Evolutionary conservation across 2,113 vertebrate genomes (phyloP).

Genomic region (Serinus canaria): DNA sequence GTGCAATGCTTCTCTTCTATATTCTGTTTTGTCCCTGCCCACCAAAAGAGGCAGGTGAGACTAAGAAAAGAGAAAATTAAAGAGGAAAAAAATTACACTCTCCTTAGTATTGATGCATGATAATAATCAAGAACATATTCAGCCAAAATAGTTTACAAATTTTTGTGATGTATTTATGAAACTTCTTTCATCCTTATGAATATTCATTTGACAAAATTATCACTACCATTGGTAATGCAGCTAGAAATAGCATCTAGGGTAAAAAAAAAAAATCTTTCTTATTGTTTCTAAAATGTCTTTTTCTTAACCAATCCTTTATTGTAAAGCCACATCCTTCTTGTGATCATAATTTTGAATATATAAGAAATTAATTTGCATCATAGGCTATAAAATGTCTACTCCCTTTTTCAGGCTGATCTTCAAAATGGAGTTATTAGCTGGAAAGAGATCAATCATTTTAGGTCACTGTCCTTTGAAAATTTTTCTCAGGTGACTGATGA

Average conservation of each 20-base stretch:
- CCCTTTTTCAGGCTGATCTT: background rate
- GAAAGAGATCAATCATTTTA: background rate
- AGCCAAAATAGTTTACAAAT: background rate
- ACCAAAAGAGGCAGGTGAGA: background rate
- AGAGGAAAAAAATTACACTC: background rate
- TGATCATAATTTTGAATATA: background rate
- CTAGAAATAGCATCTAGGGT: background rate
- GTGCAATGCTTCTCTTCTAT: background rate
- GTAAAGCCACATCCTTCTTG: background rate
- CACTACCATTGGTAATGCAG: background rate
- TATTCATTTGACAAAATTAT: background rate
- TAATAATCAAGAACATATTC: background rate
- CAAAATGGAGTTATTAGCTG: background rate
- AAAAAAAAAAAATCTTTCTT: background rate
- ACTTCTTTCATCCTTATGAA: background rate
- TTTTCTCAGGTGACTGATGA: background rate
- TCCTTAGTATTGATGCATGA: background rate
- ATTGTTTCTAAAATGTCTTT: background rate
- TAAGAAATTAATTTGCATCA: background rate
- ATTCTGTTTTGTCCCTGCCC: background rate
- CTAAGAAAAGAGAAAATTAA: background rate
- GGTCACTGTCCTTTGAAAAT: background rate
- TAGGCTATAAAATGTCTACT: background rate
- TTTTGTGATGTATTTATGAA: background rate
- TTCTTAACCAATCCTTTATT: background rate